A percentile compares a stretch with the other conserved stretches of the same genome.
These are phyloP conservation scores for Acropora tenuis DNA, from an alignment of 64 coral and sea anemone species.

Conservation along the genomic window DNA sequence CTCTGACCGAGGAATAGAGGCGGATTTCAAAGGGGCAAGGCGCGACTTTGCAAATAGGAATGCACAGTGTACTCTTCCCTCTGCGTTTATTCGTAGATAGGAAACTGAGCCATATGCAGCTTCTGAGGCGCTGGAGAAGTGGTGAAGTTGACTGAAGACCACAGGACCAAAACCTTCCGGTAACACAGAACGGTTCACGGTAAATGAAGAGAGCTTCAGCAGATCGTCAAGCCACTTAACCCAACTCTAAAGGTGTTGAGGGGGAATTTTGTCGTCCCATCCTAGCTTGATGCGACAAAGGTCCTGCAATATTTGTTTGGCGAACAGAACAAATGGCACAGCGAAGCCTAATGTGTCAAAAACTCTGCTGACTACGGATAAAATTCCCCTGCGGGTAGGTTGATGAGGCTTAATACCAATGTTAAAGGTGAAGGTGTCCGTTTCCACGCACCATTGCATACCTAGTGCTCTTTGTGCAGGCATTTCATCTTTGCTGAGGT, in stretches of 20 bases:
- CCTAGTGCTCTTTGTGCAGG: conserved; percentile 28
- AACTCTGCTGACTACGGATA: too few relatives aligned
- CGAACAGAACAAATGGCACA: not conserved
- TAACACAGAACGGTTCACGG: not conserved
- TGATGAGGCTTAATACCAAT: too few relatives aligned
- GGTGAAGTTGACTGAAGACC: not conserved
- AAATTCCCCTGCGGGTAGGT: not conserved
- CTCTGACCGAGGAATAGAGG: not conserved
- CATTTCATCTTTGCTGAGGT: not conserved
- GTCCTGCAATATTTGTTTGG: too few relatives aligned
- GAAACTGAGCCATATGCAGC: conserved; percentile 16
- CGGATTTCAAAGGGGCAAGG: not conserved
- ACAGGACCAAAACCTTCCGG: not conserved
- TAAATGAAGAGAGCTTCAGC: not conserved
- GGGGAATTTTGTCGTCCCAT: conserved; percentile 19
- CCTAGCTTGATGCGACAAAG: not conserved
- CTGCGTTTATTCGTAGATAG: not conserved
- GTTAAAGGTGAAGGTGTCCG: not conserved
- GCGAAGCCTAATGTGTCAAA: not conserved
- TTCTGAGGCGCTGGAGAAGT: conserved; percentile 4
- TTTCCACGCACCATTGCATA: conserved; percentile 16
- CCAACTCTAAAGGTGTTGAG: not conserved
- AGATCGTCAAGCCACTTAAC: conserved; percentile 11
- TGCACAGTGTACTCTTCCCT: not conserved
- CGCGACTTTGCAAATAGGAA: not conserved